Evolutionary conservation across 2,888 invertebrate species (phyloP).

Genomic region (Encarsia formosa): DNA sequence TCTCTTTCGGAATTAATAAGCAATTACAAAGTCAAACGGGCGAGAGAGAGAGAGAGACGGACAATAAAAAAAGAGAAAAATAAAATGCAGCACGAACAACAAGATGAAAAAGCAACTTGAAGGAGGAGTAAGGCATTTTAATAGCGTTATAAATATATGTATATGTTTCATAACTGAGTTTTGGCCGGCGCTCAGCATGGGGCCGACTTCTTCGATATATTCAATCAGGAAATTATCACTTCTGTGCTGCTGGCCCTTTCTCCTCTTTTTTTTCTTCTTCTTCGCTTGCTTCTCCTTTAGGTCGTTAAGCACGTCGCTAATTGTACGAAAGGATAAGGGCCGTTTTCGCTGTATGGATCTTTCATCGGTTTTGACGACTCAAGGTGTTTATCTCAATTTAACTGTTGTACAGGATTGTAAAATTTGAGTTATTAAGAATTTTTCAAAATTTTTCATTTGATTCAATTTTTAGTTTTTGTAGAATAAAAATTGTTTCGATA

Average conservation of each 20-base stretch:
- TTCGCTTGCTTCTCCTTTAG: not conserved
- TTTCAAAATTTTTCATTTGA: no score
- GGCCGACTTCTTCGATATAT: conserved; percentile 48
- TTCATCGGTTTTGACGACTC: not conserved
- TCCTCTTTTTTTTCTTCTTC: not conserved
- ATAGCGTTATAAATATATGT: conserved; percentile 50
- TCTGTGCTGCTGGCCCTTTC: conserved; percentile 37
- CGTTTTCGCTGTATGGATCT: conserved; percentile 7
- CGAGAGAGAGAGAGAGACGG: no score
- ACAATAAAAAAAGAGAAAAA: no score
- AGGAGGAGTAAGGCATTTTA: conserved; percentile 47
- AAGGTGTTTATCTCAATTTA: conserved; percentile 6
- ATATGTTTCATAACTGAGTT: conserved; percentile 48
- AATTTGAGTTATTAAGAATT: no score
- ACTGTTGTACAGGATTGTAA: not conserved
- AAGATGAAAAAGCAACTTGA: no score
- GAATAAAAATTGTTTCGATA: no score
- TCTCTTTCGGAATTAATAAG: no score
- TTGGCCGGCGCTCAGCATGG: no score
- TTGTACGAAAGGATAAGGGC: conserved; percentile 13
- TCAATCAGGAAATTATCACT: conserved; percentile 52
- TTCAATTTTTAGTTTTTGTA: no score
- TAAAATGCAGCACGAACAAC: no score
- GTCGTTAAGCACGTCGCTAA: conserved; percentile 15
- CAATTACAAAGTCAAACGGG: no score